These are phyloP conservation scores for Lagocephalus sceleratus DNA, from an alignment of 2,797 vertebrate species.

Conservation along the genomic window DNA sequence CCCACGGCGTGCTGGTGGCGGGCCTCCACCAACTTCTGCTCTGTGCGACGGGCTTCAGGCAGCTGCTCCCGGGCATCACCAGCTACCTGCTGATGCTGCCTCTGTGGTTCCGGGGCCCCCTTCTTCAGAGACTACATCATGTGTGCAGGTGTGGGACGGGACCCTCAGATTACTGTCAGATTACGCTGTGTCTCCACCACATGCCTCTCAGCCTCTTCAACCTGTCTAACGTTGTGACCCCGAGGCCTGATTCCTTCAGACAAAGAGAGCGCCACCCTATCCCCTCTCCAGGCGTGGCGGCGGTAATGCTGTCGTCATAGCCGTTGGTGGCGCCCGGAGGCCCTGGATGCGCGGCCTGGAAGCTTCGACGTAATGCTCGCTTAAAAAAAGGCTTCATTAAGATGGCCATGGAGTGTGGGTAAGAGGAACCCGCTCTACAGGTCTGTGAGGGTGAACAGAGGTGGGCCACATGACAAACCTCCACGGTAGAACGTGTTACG, in stretches of 20 bases:
- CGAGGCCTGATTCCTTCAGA: slow-evolving; percentile 86
- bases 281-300: slow-evolving; percentile 67
- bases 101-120: slow-evolving; percentile 86
- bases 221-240: slow-evolving; percentile 10
- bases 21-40: slow-evolving; percentile 89
- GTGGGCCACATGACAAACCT: not conserved
- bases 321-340: slow-evolving; percentile 87
- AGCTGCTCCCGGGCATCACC: slow-evolving; percentile 81
- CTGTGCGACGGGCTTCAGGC: slow-evolving; percentile 78
- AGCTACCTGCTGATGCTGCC: slow-evolving; percentile 86
- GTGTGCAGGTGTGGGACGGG: slow-evolving; percentile 75
- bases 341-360: slow-evolving; percentile 86
- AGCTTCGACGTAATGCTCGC: slow-evolving; percentile 78
- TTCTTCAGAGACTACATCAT: slow-evolving; percentile 92
- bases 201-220: not conserved
- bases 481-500: too few relatives aligned
- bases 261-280: slow-evolving; percentile 79
- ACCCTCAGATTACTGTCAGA: not conserved
- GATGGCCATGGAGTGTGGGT: slow-evolving; percentile 87
- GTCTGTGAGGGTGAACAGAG: not conserved
- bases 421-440: slow-evolving; percentile 27
- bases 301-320: slow-evolving; percentile 81
- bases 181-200: not conserved
- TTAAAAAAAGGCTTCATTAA: slow-evolving; percentile 92
- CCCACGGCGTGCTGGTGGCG: slow-evolving; percentile 88